phyloP scores from a whole-genome alignment of 2,797 vertebrate genomes.

The Oreochromis mossambicus region DNA sequence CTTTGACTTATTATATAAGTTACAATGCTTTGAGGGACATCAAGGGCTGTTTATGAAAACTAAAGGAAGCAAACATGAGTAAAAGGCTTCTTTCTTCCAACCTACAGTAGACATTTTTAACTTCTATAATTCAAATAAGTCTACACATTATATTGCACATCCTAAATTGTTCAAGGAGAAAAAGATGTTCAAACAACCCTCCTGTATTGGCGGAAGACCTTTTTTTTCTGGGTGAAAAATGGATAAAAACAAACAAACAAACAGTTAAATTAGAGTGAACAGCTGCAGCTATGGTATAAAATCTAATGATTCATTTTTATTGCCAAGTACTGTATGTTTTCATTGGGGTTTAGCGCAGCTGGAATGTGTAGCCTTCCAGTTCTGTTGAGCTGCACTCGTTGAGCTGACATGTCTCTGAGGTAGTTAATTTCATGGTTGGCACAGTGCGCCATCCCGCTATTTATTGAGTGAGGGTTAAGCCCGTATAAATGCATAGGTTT shows the following conservation, averaged over 20 bases:
- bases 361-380: conserved; percentile 17
- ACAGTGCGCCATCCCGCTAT: conserved; percentile 39
- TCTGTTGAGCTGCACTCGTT: conserved; percentile 14
- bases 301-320: background rate
- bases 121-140: background rate
- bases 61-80: background rate
- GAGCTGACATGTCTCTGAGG: conserved; percentile 39
- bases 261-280: background rate
- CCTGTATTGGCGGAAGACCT: background rate
- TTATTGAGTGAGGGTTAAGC: conserved; percentile 32
- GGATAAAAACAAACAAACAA: background rate
- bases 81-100: background rate
- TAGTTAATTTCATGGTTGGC: conserved; percentile 65
- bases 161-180: background rate
- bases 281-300: background rate
- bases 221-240: background rate
- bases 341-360: background rate
- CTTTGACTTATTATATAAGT: background rate
- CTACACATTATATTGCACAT: background rate
- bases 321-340: background rate
- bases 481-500: conserved; percentile 59
- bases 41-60: background rate
- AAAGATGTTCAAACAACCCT: background rate
- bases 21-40: background rate
- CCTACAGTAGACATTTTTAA: background rate